Percentiles rank a stretch among this genome's conserved stretches.
phyloP scores from a whole-genome alignment of 2,113 vertebrate genomes.

The Trogon melanurus region DNA sequence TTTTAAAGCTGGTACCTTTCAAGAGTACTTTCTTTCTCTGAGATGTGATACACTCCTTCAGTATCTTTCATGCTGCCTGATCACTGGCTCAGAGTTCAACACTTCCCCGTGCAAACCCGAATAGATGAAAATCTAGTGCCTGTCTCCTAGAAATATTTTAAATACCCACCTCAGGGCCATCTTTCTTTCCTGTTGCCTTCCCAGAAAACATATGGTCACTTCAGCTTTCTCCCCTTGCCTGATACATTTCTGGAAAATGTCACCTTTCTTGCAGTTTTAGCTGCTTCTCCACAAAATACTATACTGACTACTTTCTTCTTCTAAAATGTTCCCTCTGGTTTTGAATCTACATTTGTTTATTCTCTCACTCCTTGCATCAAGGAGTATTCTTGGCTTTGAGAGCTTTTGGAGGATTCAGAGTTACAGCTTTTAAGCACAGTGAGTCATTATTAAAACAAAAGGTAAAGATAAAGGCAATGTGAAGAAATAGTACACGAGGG shows the following conservation, averaged over 20 bases:
- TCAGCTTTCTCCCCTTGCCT: not conserved
- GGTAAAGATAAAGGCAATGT: not conserved
- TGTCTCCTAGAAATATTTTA: not conserved
- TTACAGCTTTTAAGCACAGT: conserved; percentile 15
- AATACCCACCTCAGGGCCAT: not conserved
- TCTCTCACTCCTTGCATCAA: not conserved
- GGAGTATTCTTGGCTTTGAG: not conserved
- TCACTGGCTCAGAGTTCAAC: not conserved
- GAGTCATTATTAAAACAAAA: conserved; percentile 34
- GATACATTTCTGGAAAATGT: not conserved
- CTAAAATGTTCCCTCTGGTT: not conserved
- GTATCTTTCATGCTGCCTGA: not conserved
- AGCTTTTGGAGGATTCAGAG: not conserved
- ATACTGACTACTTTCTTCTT: not conserved
- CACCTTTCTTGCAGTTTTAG: not conserved
- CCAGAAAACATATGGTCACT: not conserved
- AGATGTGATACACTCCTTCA: not conserved
- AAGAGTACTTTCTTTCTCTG: not conserved
- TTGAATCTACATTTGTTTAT: not conserved
- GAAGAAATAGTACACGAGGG: not conserved
- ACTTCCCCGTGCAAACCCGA: not conserved
- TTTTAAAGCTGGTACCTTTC: not conserved
- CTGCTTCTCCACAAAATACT: not conserved
- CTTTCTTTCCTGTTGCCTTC: not conserved
- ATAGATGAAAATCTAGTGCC: not conserved